A percentile compares a stretch with the other conserved stretches of the same genome.
phyloP scores from a whole-genome alignment of 2,888 invertebrate genomes.

The Subacronicta megacephala region DNA sequence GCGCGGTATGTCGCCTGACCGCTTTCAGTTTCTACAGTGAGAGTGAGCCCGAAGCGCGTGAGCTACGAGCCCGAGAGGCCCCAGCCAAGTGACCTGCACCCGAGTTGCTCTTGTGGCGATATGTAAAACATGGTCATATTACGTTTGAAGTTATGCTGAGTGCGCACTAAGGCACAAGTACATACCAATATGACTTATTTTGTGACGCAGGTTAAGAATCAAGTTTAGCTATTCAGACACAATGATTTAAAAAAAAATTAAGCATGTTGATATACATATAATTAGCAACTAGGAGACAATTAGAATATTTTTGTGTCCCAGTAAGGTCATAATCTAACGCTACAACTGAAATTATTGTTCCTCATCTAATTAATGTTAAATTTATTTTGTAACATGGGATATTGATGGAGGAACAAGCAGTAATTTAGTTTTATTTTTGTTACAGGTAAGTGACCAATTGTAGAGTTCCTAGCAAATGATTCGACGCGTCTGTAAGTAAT shows the following conservation, averaged over 20 bases:
- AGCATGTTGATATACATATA: too few species aligned
- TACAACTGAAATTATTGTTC: neutral
- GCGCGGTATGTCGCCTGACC: slow-evolving; percentile 53
- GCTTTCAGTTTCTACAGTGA: slow-evolving; percentile 72
- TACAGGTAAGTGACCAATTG: slow-evolving; percentile 46
- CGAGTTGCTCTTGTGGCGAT: too few species aligned
- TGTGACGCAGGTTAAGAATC: too few species aligned
- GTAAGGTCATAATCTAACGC: too few species aligned
- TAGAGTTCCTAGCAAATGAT: neutral
- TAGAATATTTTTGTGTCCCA: too few species aligned
- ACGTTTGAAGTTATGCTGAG: too few species aligned
- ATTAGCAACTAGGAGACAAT: too few species aligned
- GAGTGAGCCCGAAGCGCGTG: slow-evolving; percentile 61
- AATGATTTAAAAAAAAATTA: too few species aligned
- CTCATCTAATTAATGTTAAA: slow-evolving; percentile 1
- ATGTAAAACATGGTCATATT: neutral
- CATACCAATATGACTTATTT: too few species aligned
- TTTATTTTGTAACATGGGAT: neutral
- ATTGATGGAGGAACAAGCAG: neutral
- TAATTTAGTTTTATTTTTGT: slow-evolving; percentile 21
- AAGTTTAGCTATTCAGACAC: too few species aligned
- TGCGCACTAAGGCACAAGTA: too few species aligned
- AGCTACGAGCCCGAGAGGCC: slow-evolving; percentile 12
- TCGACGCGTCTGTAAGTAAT: slow-evolving; percentile 24
- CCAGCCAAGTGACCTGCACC: neutral